Percentiles rank a stretch among this genome's conserved stretches.
These are phyloP conservation scores for Microcaecilia unicolor DNA, from an alignment of 2,797 vertebrate genomes.

Conservation along the genomic window DNA sequence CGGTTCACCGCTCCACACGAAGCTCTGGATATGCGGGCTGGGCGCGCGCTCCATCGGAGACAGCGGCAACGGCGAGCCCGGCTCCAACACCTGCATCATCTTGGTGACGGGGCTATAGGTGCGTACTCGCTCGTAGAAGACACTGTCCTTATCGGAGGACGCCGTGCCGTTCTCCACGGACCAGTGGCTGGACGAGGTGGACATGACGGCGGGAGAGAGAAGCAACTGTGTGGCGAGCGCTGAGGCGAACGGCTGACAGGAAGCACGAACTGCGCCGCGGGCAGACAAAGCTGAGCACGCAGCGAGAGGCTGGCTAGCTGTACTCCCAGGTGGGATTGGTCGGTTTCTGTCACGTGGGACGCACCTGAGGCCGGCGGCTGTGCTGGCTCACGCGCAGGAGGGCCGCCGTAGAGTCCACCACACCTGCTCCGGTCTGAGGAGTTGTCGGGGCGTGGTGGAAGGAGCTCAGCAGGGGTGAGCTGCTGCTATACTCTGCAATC, in stretches of 20 bases:
- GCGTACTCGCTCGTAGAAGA: conserved; percentile 44
- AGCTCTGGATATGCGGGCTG: conserved; percentile 33
- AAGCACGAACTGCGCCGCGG: too few species aligned
- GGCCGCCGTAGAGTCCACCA: conserved; percentile 29
- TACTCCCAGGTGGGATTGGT: too few species aligned
- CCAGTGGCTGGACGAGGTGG: conserved; percentile 4
- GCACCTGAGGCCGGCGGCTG: too few species aligned
- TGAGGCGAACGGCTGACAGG: too few species aligned
- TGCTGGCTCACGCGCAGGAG: conserved; percentile 4
- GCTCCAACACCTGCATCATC: conserved; percentile 35
- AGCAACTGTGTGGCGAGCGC: neutral
- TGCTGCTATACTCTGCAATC: too few species aligned
- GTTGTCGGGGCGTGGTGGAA: too few species aligned
- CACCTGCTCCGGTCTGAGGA: too few species aligned
- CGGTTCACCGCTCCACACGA: conserved; percentile 31
- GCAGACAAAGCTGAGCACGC: too few species aligned
- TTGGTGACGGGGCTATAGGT: conserved; percentile 56
- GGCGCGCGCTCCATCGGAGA: conserved; percentile 33
- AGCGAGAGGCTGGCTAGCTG: too few species aligned
- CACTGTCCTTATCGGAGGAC: conserved; percentile 21
- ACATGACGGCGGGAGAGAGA: conserved; percentile 4
- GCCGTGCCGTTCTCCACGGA: conserved; percentile 4
- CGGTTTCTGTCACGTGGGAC: too few species aligned
- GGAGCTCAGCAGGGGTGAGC: too few species aligned
- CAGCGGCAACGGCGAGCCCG: conserved; percentile 17